These are phyloP conservation scores for Prochilodus magdalenae DNA, from an alignment of 2,113 vertebrate genomes.

Conservation along the genomic window DNA sequence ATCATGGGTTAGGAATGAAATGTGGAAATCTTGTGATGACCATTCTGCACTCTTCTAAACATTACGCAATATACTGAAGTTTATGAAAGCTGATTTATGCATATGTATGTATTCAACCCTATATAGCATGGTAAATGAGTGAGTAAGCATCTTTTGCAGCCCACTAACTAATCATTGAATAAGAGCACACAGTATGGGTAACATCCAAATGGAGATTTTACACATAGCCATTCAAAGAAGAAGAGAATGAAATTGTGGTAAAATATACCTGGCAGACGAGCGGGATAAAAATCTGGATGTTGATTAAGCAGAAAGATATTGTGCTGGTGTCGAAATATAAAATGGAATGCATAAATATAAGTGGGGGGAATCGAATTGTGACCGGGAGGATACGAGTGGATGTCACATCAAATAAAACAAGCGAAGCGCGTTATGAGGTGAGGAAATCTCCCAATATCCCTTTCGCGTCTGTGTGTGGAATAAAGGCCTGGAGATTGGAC, in stretches of 20 bases:
- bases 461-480: slow-evolving; percentile 26
- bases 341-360: slow-evolving; percentile 54
- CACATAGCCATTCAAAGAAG: neutral
- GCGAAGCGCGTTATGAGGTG: slow-evolving; percentile 61
- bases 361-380: slow-evolving; percentile 54
- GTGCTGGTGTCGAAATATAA: slow-evolving; percentile 42
- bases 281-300: slow-evolving; percentile 55
- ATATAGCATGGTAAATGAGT: too few relatives aligned
- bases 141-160: too few relatives aligned
- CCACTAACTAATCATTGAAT: neutral
- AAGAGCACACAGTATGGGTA: neutral
- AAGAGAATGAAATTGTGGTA: slow-evolving; percentile 16
- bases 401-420: slow-evolving; percentile 67
- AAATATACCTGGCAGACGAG: slow-evolving; percentile 47
- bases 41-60: too few relatives aligned
- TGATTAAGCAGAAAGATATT: slow-evolving; percentile 62
- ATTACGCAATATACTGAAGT: too few relatives aligned
- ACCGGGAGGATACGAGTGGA: slow-evolving; percentile 43
- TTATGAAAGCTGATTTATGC: too few relatives aligned
- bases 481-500: slow-evolving; percentile 45
- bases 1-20: too few relatives aligned
- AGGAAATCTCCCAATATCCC: slow-evolving; percentile 51
- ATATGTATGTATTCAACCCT: too few relatives aligned
- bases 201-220: neutral
- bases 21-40: too few relatives aligned